Base-by-base conservation (phyloP, 2,113 vertebrate species). In the Chamaea fasciata region DNA sequence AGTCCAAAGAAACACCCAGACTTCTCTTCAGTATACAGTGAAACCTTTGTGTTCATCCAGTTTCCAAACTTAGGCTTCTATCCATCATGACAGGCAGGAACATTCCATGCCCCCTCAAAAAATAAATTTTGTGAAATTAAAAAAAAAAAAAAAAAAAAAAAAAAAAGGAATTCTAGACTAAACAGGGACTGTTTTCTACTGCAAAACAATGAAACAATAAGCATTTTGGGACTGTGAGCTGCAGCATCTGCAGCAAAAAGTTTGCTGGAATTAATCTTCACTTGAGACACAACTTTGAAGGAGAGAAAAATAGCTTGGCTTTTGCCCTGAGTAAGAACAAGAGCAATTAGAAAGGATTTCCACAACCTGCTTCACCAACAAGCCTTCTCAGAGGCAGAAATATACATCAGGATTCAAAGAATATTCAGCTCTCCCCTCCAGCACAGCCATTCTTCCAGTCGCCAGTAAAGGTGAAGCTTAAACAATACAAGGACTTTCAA, bases 401-500 rank as follows among this genome's bases (percentile, higher is more conserved):
- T 20, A 23, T 26, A 33, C 22, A 63, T 70, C 47, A 68, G 44
- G 49, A 86, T 90, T 47, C 41, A 75, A 64, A 86, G 68, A 86
- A 52, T 28, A 75, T 15, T 41, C 62, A 50, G n/a, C 53, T 82
- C 28, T 91, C 22, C 60, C 23, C 24, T 31, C 27, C n/a, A 89
- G 33, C 1, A 1, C 23, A 21, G 55, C 74, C 63, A 57, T 27
- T 26, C 76, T 64, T 44, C 56, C 37, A 71, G 64, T 60, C 3
- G 0, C 20, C 31, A 39, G 64, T 16, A 90, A 90, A 90, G 85
- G 71, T 78, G 73, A 90, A 76, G 35, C 19, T 71, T 75, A 68
- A 90, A 95, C 68, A 87, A 47, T 15, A 10, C 11, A 67, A 59
- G 15, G 64, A 79, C 80, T 96, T 93, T 55, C 55, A 83, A 41